Conservation (phyloP, 1,140 invertebrate genomes). For the Apolygus lucorum region DNA sequence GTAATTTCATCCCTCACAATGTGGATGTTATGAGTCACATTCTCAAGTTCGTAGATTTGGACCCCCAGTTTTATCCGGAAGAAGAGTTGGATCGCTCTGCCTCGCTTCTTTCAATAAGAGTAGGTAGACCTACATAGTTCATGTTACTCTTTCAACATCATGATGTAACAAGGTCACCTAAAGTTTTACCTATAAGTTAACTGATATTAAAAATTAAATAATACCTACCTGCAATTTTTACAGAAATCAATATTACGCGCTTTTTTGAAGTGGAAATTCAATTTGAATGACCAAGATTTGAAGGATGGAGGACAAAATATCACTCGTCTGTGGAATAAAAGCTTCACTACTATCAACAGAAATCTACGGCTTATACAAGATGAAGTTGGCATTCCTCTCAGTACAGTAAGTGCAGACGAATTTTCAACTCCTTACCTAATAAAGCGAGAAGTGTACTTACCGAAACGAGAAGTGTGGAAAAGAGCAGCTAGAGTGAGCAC, state of each 20-base stretch:
- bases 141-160: too few species aligned
- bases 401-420: background rate
- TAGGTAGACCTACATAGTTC: too few species aligned
- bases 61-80: background rate
- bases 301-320: background rate
- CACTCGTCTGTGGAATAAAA: background rate
- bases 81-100: background rate
- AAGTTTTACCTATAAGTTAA: too few species aligned
- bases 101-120: background rate
- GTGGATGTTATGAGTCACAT: background rate
- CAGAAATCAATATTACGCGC: background rate
- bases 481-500: too few species aligned
- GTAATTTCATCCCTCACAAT: background rate
- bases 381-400: background rate
- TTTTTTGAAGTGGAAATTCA: constrained; percentile 2
- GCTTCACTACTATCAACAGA: background rate
- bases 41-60: background rate
- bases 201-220: too few species aligned
- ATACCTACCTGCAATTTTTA: too few species aligned
- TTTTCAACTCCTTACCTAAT: background rate
- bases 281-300: background rate
- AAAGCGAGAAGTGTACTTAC: background rate
- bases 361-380: background rate
- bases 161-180: too few species aligned
- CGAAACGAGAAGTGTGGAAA: background rate